Conservation (phyloP, 2,888 invertebrate species). For the Halictus quadricinctus region DNA sequence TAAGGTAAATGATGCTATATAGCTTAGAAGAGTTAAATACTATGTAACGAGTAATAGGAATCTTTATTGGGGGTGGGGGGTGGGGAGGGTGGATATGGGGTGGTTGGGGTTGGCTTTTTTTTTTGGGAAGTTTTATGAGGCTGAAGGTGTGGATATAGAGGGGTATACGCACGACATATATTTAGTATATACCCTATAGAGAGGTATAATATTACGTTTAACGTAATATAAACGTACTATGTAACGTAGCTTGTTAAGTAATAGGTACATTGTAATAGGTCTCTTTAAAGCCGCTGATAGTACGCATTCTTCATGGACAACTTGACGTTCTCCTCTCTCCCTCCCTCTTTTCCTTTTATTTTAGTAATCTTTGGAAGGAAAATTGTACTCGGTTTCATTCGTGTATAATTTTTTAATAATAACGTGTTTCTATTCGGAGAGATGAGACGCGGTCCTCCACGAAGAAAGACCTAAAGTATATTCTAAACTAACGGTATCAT, state of each 20-base stretch:
- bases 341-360: not conserved
- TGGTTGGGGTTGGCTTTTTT: not conserved
- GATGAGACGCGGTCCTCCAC: slow-evolving; percentile 67
- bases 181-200: slow-evolving; percentile 78
- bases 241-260: slow-evolving; percentile 78
- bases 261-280: slow-evolving; percentile 80
- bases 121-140: slow-evolving; percentile 58
- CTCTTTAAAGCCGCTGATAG: slow-evolving; percentile 77
- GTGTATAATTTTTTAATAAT: not conserved
- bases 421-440: not conserved
- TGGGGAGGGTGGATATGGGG: not conserved
- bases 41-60: slow-evolving; percentile 74
- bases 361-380: not conserved
- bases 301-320: slow-evolving; percentile 77
- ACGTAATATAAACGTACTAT: slow-evolving; percentile 76
- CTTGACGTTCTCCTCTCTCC: slow-evolving; percentile 28
- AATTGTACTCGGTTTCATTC: not conserved
- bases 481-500: slow-evolving; percentile 78
- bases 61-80: not conserved
- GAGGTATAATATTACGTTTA: slow-evolving; percentile 77
- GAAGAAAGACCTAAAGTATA: slow-evolving; percentile 77
- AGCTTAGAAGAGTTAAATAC: slow-evolving; percentile 81
- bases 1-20: slow-evolving; percentile 79
- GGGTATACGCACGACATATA: slow-evolving; percentile 78
- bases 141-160: slow-evolving; percentile 69